Base-by-base conservation (phyloP, 30 jellyfish, hydroid and myxozoan genomes). In the Catostylus mosaicus region DNA sequence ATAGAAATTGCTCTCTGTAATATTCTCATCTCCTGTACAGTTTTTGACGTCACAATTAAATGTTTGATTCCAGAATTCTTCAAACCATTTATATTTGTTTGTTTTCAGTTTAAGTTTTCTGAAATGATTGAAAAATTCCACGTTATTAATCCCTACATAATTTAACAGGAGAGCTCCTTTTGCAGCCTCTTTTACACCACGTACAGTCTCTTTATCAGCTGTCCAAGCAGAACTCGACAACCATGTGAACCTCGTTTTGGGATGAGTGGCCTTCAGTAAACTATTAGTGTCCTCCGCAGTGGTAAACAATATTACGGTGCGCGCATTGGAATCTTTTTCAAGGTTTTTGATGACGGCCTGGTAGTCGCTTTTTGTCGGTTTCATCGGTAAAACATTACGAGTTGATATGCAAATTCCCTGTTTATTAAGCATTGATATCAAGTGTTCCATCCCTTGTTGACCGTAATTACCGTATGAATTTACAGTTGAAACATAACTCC, bases 401-500 rank as follows among this genome's bases (percentile, higher is more conserved):
- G 65, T n/a, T 32, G 95, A 87, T 7, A 84, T 24, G 59, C 95
- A 84, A 18, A 84, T 73, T 3, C 73, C 67, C 12, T 37, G 56
- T 9, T 34, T 54, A 3, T 34, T 30, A 24, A 66, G 51, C 56
- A 37, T 72, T 9, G 59, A 12, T 30, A 84, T 48, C 43, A 84
- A 45, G 54, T 27, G 18, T 35, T 84, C 83, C 77, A 84, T 73
- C 1, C 88, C 95, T 23, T 80, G 88, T 16, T 84, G 95, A 4
- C 95, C 95, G 48, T 46, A 73, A 27, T 29, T 73, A 18, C 85
- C 95, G 45, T 71, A 64, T 10, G 95, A 84, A 45, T 73, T 84
- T 20, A 84, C 79, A 37, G 95, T 73, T 37, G 85, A 67, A 6
- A 84, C 67, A 35, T 84, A 84, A 20, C 78, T 84, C 95, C 95